Conservation (phyloP, 1,140 invertebrate species). For the Wiebesia pumilae region DNA sequence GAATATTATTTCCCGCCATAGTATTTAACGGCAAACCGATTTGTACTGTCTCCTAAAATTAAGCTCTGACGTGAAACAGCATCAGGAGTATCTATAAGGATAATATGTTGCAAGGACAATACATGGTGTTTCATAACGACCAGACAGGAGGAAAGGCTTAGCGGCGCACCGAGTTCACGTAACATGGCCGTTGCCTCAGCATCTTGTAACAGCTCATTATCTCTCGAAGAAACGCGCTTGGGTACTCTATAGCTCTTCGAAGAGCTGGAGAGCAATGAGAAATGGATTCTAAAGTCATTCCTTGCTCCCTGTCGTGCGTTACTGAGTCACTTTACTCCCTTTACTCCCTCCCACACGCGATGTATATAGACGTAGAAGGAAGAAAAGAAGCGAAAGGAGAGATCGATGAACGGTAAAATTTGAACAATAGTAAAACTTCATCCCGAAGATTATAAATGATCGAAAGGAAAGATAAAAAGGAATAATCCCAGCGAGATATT, state of each 20-base stretch:
- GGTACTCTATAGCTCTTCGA: too few species aligned
- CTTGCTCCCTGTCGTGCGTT: not conserved
- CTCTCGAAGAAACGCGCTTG: not conserved
- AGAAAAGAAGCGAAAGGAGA: not conserved
- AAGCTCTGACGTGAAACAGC: too few species aligned
- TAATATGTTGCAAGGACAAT: not conserved
- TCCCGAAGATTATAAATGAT: slow-evolving; percentile 42
- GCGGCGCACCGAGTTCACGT: not conserved
- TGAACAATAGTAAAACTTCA: slow-evolving; percentile 42
- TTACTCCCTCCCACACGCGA: not conserved
- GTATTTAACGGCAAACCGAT: too few species aligned
- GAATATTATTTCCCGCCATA: too few species aligned
- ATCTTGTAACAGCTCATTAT: slow-evolving; percentile 46
- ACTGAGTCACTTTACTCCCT: not conserved
- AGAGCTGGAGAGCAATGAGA: slow-evolving; percentile 30
- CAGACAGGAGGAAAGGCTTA: not conserved
- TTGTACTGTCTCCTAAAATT: too few species aligned
- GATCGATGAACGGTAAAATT: slow-evolving; percentile 44
- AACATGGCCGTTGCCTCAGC: not conserved
- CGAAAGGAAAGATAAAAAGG: slow-evolving; percentile 6
- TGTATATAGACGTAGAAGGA: too few species aligned
- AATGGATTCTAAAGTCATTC: slow-evolving; percentile 28
- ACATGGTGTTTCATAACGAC: slow-evolving; percentile 8
- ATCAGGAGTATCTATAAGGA: too few species aligned
- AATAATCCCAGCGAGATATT: slow-evolving; percentile 18